These are phyloP conservation scores for Tuta absoluta DNA, from an alignment of 2,888 invertebrate genomes.

Conservation along the genomic window DNA sequence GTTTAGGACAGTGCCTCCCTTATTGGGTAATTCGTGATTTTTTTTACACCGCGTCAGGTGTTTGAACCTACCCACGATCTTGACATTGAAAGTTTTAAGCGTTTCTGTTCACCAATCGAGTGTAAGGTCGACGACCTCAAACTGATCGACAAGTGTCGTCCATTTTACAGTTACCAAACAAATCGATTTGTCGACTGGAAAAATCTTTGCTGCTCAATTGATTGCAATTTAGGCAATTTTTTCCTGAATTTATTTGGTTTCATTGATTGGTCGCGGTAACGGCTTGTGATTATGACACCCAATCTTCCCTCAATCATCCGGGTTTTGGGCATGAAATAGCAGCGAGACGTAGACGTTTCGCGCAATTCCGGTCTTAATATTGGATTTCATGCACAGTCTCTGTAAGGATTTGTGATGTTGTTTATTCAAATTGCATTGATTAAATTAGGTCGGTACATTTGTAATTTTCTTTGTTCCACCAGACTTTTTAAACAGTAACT, in stretches of 20 bases:
- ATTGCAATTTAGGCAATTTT: conserved; percentile 33
- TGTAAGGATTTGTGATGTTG: neutral
- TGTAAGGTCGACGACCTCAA: conserved; percentile 56
- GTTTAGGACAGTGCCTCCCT: conserved; percentile 61
- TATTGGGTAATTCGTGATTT: conserved; percentile 80
- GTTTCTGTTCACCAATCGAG: conserved; percentile 46
- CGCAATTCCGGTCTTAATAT: neutral
- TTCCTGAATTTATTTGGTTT: conserved; percentile 32
- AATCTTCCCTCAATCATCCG: conserved; percentile 13
- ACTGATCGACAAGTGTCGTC: conserved; percentile 41
- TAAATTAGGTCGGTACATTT: no score
- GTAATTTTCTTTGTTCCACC: no score
- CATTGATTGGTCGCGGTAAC: conserved; percentile 28
- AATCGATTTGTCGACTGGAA: conserved; percentile 46
- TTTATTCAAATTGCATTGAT: no score
- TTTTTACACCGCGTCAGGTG: conserved; percentile 65
- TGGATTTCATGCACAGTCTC: neutral
- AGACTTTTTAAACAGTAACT: no score
- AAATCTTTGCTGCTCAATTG: conserved; percentile 33
- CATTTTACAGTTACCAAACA: conserved; percentile 50
- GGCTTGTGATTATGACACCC: conserved; percentile 22
- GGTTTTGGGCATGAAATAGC: conserved; percentile 17
- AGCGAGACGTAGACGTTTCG: neutral
- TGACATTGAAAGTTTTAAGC: conserved; percentile 61
- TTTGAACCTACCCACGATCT: conserved; percentile 73